Evolutionary conservation across 2,888 invertebrate genomes (phyloP), one percentile per base, ranked within the genome.

Genomic region (Dione vanillae): DNA sequence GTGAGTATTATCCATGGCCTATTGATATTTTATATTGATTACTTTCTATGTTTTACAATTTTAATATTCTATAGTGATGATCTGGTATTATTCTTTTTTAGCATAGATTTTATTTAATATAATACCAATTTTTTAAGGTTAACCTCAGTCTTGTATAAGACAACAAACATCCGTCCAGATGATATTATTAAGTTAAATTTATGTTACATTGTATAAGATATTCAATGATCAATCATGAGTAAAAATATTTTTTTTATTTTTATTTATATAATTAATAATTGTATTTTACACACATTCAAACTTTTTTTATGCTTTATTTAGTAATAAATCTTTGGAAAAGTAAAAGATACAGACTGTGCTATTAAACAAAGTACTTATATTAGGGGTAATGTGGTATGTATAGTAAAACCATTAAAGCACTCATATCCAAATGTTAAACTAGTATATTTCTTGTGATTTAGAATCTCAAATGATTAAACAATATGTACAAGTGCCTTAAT

Each of bases 321-420:
- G 27, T 27, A 27, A 3, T 27, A 27, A 27, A 27, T 27, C 27
- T 27, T 27, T 27, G 27, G 27, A 27, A 27, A 27, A 27, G 5
- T 27, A 27, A 27, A 27, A 27, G 27, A 2, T 27, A 27, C 5
- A 27, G 27, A 27, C 5, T 27, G 27, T 27, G 27, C 2, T 56
- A 16, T 16, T 11, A 40, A 37, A 40, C 40, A 11, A 56, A 56
- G 56, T 56, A 56, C 41, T 61, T 61, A 61, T 45, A 2, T 10
- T 45, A 45, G n/a, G 11, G 14, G 11, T 11, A 45, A 10, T 10
- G 11, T 43, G 19, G 35, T 35, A 27, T 43, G 45, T 14, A 10
- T 27, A 27, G n/a, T n/a, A 41, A 41, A n/a, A 27, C n/a, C 11
- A 12, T 20, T 61, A 5, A 8, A 27, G 10, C 2, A 8, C n/a